Evolutionary conservation across 2,797 vertebrate species (phyloP).

Genomic region (Schizopygopsis pylzovi): DNA sequence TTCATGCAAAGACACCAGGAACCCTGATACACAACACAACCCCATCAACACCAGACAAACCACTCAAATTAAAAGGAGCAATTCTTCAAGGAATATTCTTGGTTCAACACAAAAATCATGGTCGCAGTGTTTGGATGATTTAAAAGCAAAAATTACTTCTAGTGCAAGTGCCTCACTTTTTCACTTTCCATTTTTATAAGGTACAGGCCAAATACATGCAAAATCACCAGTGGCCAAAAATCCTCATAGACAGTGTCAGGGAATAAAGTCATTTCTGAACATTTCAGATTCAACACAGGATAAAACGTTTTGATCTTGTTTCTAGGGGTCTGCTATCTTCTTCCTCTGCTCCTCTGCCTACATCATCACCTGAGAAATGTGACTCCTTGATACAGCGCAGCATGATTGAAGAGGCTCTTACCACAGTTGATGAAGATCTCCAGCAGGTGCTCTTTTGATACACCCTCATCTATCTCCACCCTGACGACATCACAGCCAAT

Average conservation of each 20-base stretch:
- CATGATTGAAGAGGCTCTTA: conserved; percentile 66
- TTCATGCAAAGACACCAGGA: conserved; percentile 83
- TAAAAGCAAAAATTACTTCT: background rate
- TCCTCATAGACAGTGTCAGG: background rate
- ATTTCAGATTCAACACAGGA: background rate
- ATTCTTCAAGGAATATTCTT: background rate
- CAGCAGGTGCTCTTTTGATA: conserved; percentile 91
- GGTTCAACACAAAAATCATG: background rate
- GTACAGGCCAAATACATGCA: background rate
- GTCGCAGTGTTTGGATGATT: background rate
- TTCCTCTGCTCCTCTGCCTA: background rate
- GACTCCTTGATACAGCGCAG: background rate
- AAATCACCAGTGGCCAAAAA: background rate
- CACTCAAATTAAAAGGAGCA: background rate
- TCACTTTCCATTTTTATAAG: too few relatives aligned
- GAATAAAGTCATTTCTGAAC: background rate
- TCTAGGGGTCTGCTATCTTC: background rate
- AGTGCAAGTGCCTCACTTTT: background rate
- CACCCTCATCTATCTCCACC: conserved; percentile 85
- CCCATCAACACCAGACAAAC: background rate
- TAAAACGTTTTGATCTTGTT: background rate
- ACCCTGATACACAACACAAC: conserved; percentile 75
- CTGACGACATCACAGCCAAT: conserved; percentile 86
- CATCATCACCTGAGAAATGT: background rate
- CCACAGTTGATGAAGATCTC: conserved; percentile 89